A percentile compares a stretch with the other conserved stretches of the same genome.
Evolutionary conservation across 2,113 vertebrate genomes (phyloP).

Genomic region (Carettochelys insculpta): DNA sequence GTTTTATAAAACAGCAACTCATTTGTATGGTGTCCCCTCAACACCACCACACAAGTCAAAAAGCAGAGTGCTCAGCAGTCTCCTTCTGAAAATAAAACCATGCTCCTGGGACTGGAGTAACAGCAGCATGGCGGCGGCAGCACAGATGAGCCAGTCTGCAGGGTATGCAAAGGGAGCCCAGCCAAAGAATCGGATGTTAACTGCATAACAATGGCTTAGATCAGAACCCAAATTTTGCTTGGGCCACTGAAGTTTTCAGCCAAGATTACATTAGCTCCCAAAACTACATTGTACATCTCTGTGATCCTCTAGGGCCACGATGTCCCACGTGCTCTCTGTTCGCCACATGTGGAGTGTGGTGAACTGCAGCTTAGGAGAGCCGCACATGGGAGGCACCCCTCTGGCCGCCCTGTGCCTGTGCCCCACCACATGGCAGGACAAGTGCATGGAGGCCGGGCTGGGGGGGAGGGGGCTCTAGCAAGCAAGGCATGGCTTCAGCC

Average conservation of each 20-base stretch:
- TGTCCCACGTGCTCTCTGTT: too few relatives aligned
- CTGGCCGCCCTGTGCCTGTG: too few relatives aligned
- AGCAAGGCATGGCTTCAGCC: too few relatives aligned
- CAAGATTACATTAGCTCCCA: neutral
- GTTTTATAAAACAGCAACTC: slow-evolving; percentile 11
- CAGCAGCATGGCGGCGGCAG: neutral
- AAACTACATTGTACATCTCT: neutral
- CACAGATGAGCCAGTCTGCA: neutral
- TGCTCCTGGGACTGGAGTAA: neutral
- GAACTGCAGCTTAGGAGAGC: too few relatives aligned
- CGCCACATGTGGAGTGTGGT: too few relatives aligned
- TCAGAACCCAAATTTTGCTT: neutral
- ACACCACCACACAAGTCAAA: neutral
- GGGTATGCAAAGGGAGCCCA: neutral
- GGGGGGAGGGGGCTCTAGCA: too few relatives aligned
- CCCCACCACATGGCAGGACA: too few relatives aligned
- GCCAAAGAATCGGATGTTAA: slow-evolving; percentile 1
- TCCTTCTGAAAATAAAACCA: neutral
- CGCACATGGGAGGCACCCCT: too few relatives aligned
- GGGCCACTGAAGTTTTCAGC: neutral
- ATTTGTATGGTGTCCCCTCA: slow-evolving; percentile 39
- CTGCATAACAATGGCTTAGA: neutral
- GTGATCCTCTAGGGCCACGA: too few relatives aligned
- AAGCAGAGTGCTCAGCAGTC: slow-evolving; percentile 51
- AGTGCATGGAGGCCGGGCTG: too few relatives aligned